These are phyloP conservation scores for Drosophila kambysellisi DNA, from an alignment of 2,888 invertebrate species.

Conservation along the genomic window DNA sequence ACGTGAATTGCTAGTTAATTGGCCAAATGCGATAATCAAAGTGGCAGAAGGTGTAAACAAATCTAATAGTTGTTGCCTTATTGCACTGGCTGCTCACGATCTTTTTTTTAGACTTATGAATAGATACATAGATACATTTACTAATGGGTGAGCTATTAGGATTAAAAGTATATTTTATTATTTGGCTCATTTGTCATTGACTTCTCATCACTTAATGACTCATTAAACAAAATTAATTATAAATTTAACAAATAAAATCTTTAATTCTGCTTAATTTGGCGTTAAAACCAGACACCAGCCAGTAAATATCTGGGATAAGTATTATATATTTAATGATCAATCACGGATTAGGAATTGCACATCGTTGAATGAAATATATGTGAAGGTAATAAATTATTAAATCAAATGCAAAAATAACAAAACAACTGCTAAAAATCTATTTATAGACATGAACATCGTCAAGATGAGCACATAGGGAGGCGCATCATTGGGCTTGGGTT, in stretches of 20 bases:
- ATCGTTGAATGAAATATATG: slow-evolving; percentile 51
- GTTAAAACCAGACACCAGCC: neutral
- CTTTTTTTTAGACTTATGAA: neutral
- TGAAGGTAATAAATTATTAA: slow-evolving; percentile 62
- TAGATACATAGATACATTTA: neutral
- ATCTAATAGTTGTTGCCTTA: slow-evolving; percentile 30
- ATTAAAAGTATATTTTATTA: neutral
- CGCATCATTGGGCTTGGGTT: slow-evolving; percentile 21
- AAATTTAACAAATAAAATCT: neutral
- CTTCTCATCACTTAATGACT: neutral
- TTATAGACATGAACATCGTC: slow-evolving; percentile 50
- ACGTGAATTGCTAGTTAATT: slow-evolving; percentile 73
- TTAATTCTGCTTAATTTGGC: neutral
- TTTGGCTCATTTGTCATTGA: neutral
- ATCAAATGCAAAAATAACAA: slow-evolving; percentile 36
- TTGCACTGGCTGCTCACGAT: slow-evolving; percentile 25
- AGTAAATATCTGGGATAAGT: neutral
- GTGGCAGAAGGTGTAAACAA: slow-evolving; percentile 46
- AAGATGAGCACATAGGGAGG: slow-evolving; percentile 59
- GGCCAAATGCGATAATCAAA: slow-evolving; percentile 35
- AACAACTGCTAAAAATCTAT: slow-evolving; percentile 45
- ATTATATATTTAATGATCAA: neutral
- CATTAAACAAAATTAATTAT: neutral
- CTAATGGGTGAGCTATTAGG: neutral
- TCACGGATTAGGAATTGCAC: slow-evolving; percentile 1